A percentile compares a stretch with the other conserved stretches of the same genome.
These are phyloP conservation scores for Pemphredon lugubris DNA, from an alignment of 2,888 invertebrate genomes.

Conservation along the genomic window DNA sequence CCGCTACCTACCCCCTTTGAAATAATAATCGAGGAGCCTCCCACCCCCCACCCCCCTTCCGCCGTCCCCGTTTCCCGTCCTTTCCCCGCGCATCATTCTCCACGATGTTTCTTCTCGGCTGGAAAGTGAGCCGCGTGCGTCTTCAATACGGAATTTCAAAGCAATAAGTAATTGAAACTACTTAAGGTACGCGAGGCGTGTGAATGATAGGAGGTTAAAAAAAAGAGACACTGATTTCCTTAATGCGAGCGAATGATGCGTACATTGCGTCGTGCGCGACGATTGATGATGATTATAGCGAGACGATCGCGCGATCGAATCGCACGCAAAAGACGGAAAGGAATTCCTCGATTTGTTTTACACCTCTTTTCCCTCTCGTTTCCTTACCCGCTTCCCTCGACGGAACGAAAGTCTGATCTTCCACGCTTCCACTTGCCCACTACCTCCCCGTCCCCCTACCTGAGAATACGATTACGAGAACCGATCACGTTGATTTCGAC, in stretches of 20 bases:
- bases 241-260: slow-evolving; percentile 45
- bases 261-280: slow-evolving; percentile 34
- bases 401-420: background rate
- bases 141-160: slow-evolving; percentile 79
- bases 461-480: slow-evolving; percentile 13
- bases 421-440: background rate
- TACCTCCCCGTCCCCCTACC: background rate
- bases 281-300: slow-evolving; percentile 15
- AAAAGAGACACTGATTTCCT: slow-evolving; percentile 16
- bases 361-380: background rate
- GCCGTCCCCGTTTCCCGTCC: slow-evolving; percentile 15
- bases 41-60: background rate
- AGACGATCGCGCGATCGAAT: slow-evolving; percentile 28
- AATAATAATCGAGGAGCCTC: slow-evolving; percentile 2
- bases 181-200: slow-evolving; percentile 63
- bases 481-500: background rate
- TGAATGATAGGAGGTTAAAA: slow-evolving; percentile 16
- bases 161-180: slow-evolving; percentile 78
- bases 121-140: slow-evolving; percentile 53
- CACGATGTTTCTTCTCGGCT: slow-evolving; percentile 51
- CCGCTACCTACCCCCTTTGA: slow-evolving; percentile 10
- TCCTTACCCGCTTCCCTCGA: slow-evolving; percentile 24
- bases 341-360: slow-evolving; percentile 40
- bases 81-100: slow-evolving; percentile 47
- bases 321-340: slow-evolving; percentile 25